These are phyloP conservation scores for Acridotheres tristis DNA, from an alignment of 2,797 vertebrate species.

Conservation along the genomic window DNA sequence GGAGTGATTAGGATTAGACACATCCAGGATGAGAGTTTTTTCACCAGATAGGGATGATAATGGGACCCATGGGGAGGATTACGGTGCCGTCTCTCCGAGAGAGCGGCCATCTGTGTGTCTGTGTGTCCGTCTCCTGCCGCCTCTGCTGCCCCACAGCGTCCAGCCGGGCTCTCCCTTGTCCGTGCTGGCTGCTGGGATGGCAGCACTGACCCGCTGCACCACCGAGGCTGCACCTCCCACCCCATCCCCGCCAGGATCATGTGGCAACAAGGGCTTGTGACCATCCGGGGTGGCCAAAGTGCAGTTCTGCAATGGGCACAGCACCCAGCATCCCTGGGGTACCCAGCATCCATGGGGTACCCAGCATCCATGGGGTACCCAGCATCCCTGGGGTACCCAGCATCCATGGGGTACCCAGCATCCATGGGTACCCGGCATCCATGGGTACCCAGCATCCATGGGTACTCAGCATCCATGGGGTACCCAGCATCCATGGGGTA, in stretches of 20 bases:
- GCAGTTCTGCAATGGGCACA: background rate
- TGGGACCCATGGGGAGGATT: slow-evolving; percentile 60
- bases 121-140: background rate
- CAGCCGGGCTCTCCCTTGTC: background rate
- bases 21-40: slow-evolving; percentile 61
- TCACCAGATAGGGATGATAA: slow-evolving; percentile 57
- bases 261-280: fast-evolving
- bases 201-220: background rate
- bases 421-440: too few species aligned
- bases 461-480: background rate
- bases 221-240: fast-evolving
- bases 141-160: fast-evolving
- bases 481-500: too few species aligned
- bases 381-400: background rate
- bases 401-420: too few species aligned
- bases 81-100: background rate
- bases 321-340: background rate
- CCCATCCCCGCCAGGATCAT: fast-evolving
- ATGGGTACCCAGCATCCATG: too few species aligned
- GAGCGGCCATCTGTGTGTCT: slow-evolving; percentile 45
- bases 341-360: background rate
- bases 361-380: too few species aligned
- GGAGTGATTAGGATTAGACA: slow-evolving; percentile 65
- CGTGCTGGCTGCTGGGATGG: fast-evolving
- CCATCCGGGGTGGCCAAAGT: fast-evolving